Evolutionary conservation across 2,113 vertebrate species (phyloP).

Genomic region (Sebastes fasciatus): DNA sequence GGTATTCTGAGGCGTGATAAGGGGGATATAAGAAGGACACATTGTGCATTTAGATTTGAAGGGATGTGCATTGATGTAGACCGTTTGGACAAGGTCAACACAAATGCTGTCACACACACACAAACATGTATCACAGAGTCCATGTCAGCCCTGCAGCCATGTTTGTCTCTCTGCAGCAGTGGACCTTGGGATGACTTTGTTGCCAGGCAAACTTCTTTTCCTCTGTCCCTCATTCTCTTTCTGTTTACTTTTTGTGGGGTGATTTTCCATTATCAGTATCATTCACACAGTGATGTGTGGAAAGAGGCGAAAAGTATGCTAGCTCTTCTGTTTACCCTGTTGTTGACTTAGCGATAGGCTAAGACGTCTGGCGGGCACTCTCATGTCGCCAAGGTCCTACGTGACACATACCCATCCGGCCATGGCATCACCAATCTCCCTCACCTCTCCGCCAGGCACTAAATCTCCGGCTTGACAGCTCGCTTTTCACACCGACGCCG

Average conservation of each 20-base stretch:
- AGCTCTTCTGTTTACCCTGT: constrained; percentile 76
- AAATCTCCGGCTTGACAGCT: constrained; percentile 70
- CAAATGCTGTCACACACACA: constrained; percentile 43
- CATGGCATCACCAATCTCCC: constrained; percentile 68
- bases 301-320: constrained; percentile 80
- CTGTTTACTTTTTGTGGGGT: constrained; percentile 84
- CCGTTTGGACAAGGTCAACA: constrained; percentile 44
- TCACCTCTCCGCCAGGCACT: constrained; percentile 69
- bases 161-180: constrained; percentile 44
- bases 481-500: constrained; percentile 68
- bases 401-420: constrained; percentile 80
- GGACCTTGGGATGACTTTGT: constrained; percentile 86
- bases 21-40: constrained; percentile 11
- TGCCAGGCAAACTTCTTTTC: constrained; percentile 77
- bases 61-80: constrained; percentile 44
- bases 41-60: constrained; percentile 35
- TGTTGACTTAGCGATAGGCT: constrained; percentile 88
- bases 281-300: constrained; percentile 78
- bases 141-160: constrained; percentile 48
- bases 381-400: constrained; percentile 72
- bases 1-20: not conserved
- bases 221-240: constrained; percentile 72
- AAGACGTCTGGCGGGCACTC: constrained; percentile 80
- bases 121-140: constrained; percentile 30
- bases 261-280: constrained; percentile 80